Percentiles rank a stretch among this genome's conserved stretches.
phyloP scores from a whole-genome alignment of 1,140 invertebrate genomes.

The Lordiphosa stackelbergi region DNA sequence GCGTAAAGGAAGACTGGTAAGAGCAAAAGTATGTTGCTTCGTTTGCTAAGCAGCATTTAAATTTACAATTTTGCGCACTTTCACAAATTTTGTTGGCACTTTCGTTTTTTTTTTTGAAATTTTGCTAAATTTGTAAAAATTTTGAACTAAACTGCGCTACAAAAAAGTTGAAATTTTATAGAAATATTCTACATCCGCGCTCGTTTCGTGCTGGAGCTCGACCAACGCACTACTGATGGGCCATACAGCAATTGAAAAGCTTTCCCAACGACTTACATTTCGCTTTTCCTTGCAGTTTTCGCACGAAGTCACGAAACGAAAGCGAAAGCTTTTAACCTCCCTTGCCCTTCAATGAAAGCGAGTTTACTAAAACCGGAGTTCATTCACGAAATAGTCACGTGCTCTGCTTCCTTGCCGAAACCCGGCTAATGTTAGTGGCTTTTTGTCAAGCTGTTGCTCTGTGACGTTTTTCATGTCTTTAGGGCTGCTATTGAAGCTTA shows the following conservation, averaged over 20 bases:
- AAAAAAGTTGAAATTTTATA: constrained; percentile 7
- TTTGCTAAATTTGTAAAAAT: background rate
- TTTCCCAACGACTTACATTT: constrained; percentile 22
- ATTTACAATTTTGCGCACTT: too few relatives aligned
- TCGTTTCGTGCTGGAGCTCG: constrained; percentile 52
- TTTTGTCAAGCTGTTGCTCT: constrained; percentile 34
- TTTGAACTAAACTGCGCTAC: constrained; percentile 3
- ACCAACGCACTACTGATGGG: constrained; percentile 63
- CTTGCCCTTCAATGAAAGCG: background rate
- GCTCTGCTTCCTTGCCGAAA: constrained; percentile 23
- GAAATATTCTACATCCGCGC: constrained; percentile 28
- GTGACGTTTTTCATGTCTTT: constrained; percentile 2
- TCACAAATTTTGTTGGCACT: constrained; percentile 8
- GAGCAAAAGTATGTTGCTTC: constrained; percentile 13
- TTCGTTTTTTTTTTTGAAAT: constrained; percentile 10
- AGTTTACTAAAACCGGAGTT: constrained; percentile 22
- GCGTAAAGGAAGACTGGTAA: constrained; percentile 23
- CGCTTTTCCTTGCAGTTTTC: constrained; percentile 43
- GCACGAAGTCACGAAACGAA: constrained; percentile 29
- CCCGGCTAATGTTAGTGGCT: constrained; percentile 29
- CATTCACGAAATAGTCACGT: constrained; percentile 60
- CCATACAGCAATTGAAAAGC: constrained; percentile 32
- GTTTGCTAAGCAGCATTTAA: constrained; percentile 6
- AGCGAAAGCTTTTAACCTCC: constrained; percentile 40
- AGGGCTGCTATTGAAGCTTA: constrained; percentile 8